Conservation (phyloP, 1,140 invertebrate species). For the Thaumetopoea pityocampa region DNA sequence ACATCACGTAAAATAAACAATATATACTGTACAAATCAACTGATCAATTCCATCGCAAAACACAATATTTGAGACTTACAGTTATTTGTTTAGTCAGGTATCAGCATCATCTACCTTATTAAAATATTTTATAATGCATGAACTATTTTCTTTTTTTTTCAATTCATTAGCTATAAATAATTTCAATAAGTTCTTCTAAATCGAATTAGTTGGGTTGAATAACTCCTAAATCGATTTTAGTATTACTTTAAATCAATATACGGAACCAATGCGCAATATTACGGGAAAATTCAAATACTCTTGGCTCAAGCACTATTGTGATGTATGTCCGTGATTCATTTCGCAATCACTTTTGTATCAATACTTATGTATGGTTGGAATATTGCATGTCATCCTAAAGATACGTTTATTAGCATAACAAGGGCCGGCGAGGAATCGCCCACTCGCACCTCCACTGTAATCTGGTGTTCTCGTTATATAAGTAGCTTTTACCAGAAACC, state of each 20-base stretch:
- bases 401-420: conserved; percentile 36
- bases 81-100: too few relatives aligned
- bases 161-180: too few relatives aligned
- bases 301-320: not conserved
- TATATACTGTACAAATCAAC: too few relatives aligned
- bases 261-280: not conserved
- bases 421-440: conserved; percentile 30
- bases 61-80: too few relatives aligned
- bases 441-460: conserved; percentile 22
- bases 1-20: too few relatives aligned
- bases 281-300: not conserved
- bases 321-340: conserved; percentile 1
- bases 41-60: too few relatives aligned
- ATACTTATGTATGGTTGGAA: conserved; percentile 21
- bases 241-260: not conserved
- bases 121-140: too few relatives aligned
- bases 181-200: too few relatives aligned
- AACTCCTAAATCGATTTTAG: not conserved
- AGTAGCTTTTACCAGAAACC: not conserved
- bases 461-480: not conserved
- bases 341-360: conserved; percentile 40
- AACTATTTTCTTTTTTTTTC: too few relatives aligned
- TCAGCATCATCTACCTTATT: too few relatives aligned
- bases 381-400: conserved; percentile 35
- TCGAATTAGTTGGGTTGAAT: too few relatives aligned